Base-by-base conservation (phyloP, 23 tunicate genomes). In the Aplidium turbinatum region DNA sequence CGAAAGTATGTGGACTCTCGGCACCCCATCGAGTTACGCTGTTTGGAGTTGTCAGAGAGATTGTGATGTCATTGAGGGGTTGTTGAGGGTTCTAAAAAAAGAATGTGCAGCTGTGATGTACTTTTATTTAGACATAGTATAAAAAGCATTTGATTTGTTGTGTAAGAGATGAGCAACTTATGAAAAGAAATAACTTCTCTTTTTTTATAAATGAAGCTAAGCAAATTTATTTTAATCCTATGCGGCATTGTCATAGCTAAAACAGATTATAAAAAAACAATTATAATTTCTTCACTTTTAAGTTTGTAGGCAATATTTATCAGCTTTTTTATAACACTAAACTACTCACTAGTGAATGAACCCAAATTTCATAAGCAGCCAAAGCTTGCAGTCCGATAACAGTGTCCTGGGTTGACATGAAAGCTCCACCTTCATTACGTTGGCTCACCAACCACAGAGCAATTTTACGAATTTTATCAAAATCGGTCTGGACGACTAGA, bases 361-460 rank as follows among this genome's bases (percentile, higher is more conserved):
- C 24, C 80, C 80, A 82, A 3, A 57, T 62, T 65, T 71, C 46
- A 27, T 82, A 82, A 30, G 79, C 47, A 5, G 87, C 25, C 21
- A 82, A 63, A 19, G 87, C 87, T 48, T 82, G 87, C 19, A 82
- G 58, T 24, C 87, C 87, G 7, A 82, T 63, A 3, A 82, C 80
- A 0, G 87, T 82, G 33, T 82, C 87, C 48, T 82, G 87, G 18
- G 87, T 82, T 18, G 87, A 76, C 20, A 27, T 42, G 35, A 82
- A 82, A 0, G 52, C 87, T 2, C 87, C 87, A 3, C 25, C 66
- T 29, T 73, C 87, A 50, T 82, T 78, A 23, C 80, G 47, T 35
- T 73, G 80, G 22, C 78, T 31, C 24, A 82, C 74, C 56, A 82
- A 28, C 87, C 87, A 82, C 11, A 68, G 73, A 5, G 54, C 80